Conservation (phyloP, 1,140 invertebrate species). For the Phymorhynchus buccinoides region DNA sequence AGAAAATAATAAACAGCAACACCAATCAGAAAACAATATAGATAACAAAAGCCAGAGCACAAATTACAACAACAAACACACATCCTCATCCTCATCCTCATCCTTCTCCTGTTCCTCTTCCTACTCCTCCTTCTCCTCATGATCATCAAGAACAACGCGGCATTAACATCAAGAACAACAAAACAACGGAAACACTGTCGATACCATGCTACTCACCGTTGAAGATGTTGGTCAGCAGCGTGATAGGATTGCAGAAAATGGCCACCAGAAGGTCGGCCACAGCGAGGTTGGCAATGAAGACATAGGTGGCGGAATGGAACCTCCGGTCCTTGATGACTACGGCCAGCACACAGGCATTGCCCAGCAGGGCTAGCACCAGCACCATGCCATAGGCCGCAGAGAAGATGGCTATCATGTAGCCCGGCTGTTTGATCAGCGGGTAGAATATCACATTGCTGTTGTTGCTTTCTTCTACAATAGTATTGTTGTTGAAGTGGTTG, state of each 20-base stretch:
- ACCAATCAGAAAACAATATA: too few relatives aligned
- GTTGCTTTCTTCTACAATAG: too few relatives aligned
- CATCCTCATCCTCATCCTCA: too few relatives aligned
- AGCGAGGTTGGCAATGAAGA: conserved; percentile 92
- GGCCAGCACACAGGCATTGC: conserved; percentile 89
- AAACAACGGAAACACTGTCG: too few relatives aligned
- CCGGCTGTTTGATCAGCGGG: conserved; percentile 46
- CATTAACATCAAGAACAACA: too few relatives aligned
- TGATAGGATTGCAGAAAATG: conserved; percentile 87
- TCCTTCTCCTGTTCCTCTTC: too few relatives aligned
- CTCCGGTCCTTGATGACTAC: conserved; percentile 87
- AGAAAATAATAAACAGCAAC: too few relatives aligned
- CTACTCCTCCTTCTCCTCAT: too few relatives aligned
- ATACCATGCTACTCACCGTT: conserved; percentile 57
- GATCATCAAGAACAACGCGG: too few relatives aligned
- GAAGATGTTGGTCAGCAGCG: conserved; percentile 78
- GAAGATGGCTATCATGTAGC: conserved; percentile 51
- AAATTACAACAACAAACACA: too few relatives aligned
- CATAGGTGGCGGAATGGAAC: conserved; percentile 93
- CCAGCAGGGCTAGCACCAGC: conserved; percentile 85
- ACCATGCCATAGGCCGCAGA: conserved; percentile 74
- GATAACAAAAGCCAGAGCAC: too few relatives aligned
- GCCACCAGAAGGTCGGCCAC: conserved; percentile 92
- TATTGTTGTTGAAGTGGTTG: not conserved
- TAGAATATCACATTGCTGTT: conserved; percentile 14